A percentile compares a stretch with the other conserved stretches of the same genome.
These are phyloP conservation scores for Pangasius djambal DNA, from an alignment of 2,797 vertebrate genomes.

Conservation along the genomic window DNA sequence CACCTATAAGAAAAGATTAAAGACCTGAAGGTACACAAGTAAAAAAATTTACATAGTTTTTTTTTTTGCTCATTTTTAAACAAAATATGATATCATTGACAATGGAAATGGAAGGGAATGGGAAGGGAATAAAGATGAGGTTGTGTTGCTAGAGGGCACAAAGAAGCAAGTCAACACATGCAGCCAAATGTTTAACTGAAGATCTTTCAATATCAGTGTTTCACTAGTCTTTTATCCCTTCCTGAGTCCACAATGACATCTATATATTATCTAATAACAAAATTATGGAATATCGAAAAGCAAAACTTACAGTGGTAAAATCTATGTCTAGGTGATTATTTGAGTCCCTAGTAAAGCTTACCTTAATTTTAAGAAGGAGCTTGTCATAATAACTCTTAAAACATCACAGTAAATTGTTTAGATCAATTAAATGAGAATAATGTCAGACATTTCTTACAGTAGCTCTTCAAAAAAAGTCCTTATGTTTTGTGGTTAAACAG, in stretches of 20 bases:
- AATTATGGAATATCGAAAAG: neutral
- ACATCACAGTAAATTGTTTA: neutral
- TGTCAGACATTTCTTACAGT: neutral
- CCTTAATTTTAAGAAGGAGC: neutral
- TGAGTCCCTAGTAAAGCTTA: neutral
- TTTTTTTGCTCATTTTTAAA: neutral
- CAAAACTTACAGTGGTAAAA: neutral
- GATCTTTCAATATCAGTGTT: conserved; percentile 4
- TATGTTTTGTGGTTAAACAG: neutral
- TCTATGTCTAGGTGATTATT: neutral
- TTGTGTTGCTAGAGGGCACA: conserved; percentile 23
- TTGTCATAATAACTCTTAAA: neutral
- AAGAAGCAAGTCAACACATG: conserved; percentile 55
- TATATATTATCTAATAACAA: neutral
- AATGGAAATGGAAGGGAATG: neutral
- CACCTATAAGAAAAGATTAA: conserved; percentile 73
- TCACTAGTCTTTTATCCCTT: neutral
- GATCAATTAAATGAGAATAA: neutral
- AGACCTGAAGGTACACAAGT: neutral
- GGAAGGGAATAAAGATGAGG: conserved; percentile 22
- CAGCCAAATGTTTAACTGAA: conserved; percentile 5
- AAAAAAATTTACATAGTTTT: neutral
- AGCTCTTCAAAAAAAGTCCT: neutral
- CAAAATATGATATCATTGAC: neutral
- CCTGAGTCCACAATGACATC: neutral